Percentiles rank a stretch among this genome's conserved stretches.
Evolutionary conservation across 2,888 invertebrate species (phyloP).

Genomic region (Peribatodes rhomboidaria): DNA sequence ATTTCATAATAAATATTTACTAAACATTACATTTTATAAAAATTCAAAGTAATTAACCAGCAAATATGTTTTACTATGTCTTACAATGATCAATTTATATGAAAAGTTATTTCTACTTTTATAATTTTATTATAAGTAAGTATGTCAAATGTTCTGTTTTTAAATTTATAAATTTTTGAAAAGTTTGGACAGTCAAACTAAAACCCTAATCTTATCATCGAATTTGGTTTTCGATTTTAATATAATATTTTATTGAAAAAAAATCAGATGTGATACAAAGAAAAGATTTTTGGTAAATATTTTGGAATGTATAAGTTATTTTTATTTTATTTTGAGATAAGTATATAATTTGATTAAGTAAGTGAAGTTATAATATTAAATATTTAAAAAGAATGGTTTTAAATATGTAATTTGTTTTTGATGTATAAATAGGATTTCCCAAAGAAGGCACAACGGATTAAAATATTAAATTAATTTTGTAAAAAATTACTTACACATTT

Average conservation of each 20-base stretch:
- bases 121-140: not conserved
- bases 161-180: constrained; percentile 1
- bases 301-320: constrained; percentile 55
- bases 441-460: constrained; percentile 73
- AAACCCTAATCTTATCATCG: not conserved
- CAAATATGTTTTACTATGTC: not conserved
- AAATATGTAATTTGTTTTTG: constrained; percentile 46
- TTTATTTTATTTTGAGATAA: not conserved
- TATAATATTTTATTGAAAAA: not conserved
- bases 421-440: constrained; percentile 50
- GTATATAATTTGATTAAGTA: constrained; percentile 15
- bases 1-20: constrained; percentile 12
- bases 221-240: not conserved
- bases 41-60: constrained; percentile 3
- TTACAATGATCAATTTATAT: not conserved
- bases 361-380: constrained; percentile 23
- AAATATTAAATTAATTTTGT: constrained; percentile 42
- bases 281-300: constrained; percentile 40
- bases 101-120: not conserved
- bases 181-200: not conserved
- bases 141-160: not conserved
- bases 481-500: not conserved
- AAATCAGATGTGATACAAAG: not conserved
- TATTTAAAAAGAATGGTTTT: constrained; percentile 27
- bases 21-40: not conserved